Percentiles rank a stretch among this genome's conserved stretches.
Evolutionary conservation across 2,113 vertebrate species (phyloP).

Genomic region (Nyctibius bracteatus): DNA sequence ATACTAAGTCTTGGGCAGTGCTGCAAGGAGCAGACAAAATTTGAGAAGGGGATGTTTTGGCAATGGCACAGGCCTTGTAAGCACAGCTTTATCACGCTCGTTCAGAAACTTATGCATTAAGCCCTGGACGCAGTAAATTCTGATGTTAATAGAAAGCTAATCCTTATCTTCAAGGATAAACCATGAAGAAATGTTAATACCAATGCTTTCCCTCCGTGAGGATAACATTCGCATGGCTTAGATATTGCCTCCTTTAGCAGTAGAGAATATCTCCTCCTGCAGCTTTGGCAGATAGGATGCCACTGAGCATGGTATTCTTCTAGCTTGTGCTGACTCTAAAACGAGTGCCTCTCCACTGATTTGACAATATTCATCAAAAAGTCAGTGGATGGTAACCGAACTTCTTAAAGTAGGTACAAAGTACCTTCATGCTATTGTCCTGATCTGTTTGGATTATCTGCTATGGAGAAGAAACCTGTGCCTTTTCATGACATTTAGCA

Average conservation of each 20-base stretch:
- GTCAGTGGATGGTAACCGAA: background rate
- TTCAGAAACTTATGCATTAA: background rate
- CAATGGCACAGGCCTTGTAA: background rate
- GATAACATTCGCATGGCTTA: rapidly evolving
- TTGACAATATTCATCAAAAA: background rate
- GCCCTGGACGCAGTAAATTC: background rate
- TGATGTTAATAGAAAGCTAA: background rate
- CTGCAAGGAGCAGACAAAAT: background rate
- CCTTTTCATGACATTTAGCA: background rate
- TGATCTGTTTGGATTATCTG: background rate
- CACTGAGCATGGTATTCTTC: background rate
- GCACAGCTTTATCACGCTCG: background rate
- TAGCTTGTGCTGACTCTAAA: background rate
- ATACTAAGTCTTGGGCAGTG: background rate
- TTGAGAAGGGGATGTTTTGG: background rate
- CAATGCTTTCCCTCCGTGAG: background rate
- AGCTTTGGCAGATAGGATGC: background rate
- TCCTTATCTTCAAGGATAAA: background rate
- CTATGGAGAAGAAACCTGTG: background rate
- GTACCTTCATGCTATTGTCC: background rate
- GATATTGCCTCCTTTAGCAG: background rate
- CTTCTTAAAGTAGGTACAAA: background rate
- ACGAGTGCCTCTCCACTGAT: background rate
- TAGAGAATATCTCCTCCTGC: background rate
- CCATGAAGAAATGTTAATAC: background rate